Base-by-base conservation (phyloP, 35 echinoderm and acorn worm genomes). In the Heliocidaris tuberculata region DNA sequence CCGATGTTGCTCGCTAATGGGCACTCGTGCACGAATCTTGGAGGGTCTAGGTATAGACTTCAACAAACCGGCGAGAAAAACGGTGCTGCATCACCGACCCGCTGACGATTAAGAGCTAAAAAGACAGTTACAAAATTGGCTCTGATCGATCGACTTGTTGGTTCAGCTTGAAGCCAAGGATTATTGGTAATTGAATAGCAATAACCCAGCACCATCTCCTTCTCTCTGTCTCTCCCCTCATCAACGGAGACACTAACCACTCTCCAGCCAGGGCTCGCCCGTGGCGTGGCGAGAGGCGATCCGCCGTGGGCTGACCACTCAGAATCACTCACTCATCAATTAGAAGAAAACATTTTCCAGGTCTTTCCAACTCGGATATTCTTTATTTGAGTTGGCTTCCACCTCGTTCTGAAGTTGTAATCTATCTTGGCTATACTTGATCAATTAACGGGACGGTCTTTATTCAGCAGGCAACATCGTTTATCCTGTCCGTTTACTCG, bases 141-240 rank as follows among this genome's bases (percentile, higher is more conserved):
- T 49, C 91, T 93, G 91, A 93, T 93, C 91, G 91, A 93, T 93
- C 91, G 91, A 49, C 47, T 49, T 93, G 91, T 93, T 93, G 50
- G 91, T 93, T 48, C 91, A 93, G 91, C 91, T 93, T 93, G 17
- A 16, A 93, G 91, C 91, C 91, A 59, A 49, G 91, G 91, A 93
- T 93, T 93, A 93, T 93, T 93, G 91, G 91, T 93, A 93, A 93
- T 93, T 93, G 91, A 93, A 93, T 93, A 93, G 91, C 91, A 93
- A 93, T 93, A 93, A 93, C 48, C 47, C 19, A 30, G 91, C 27
- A 78, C 65, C 65, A 78, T 78, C 65, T 78, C 21, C 65, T 42
- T 42, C 35, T 42, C 65, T 0, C 65, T 78, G 21, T 78, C 65
- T 78, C 29, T 59, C 21, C 17, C 5, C 21, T 93, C 50, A 32